Evolutionary conservation across 2,113 vertebrate genomes (phyloP).

Genomic region (Pterocles orientalis): DNA sequence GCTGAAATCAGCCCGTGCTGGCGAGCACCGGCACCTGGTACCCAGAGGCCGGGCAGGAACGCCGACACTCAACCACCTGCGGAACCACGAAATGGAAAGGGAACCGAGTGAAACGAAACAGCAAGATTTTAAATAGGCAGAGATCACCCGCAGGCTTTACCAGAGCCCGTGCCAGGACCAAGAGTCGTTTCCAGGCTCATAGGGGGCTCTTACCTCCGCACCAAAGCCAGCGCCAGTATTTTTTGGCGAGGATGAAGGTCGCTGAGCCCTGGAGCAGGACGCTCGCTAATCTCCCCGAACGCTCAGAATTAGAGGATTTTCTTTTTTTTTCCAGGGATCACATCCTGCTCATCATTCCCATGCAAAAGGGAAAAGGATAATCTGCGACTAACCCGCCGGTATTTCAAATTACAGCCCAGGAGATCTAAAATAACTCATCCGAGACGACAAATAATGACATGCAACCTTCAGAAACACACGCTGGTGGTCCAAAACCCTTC

Average conservation of each 20-base stretch:
- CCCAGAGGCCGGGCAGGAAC: not conserved
- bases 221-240: not conserved
- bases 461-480: not conserved
- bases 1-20: not conserved
- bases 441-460: not conserved
- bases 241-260: not conserved
- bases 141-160: not conserved
- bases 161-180: rapidly evolving
- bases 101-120: not conserved
- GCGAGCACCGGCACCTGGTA: not conserved
- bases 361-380: not conserved
- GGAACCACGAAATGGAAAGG: not conserved
- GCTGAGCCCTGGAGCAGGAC: not conserved
- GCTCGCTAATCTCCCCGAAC: not conserved
- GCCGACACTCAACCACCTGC: not conserved
- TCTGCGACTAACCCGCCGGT: not conserved
- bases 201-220: not conserved
- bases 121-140: not conserved
- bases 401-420: not conserved
- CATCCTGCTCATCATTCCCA: not conserved
- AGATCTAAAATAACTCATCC: not conserved
- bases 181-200: not conserved
- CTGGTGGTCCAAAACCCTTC: not conserved
- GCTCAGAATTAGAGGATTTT: not conserved
- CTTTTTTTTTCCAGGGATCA: not conserved